Evolutionary conservation across 2,113 vertebrate genomes (phyloP).

Genomic region (Xenopus laevis): DNA sequence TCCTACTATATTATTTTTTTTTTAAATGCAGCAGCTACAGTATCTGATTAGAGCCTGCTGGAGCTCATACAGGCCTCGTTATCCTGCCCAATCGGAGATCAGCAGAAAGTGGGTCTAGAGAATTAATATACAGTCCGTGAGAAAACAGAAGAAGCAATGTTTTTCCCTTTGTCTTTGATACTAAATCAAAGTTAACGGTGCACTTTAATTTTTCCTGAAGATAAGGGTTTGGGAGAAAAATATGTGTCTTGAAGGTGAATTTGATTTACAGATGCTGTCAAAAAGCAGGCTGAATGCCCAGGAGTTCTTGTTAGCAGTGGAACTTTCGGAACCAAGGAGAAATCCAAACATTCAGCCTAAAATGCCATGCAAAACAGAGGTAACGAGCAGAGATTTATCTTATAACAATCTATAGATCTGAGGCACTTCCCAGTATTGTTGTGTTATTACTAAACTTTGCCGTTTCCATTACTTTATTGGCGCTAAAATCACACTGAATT

Average conservation of each 20-base stretch:
- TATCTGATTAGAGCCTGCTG: neutral
- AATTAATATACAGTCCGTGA: neutral
- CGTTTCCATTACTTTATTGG: too few relatives aligned
- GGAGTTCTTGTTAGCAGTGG: conserved; percentile 65
- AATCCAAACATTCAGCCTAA: too few relatives aligned
- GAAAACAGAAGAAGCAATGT: conserved; percentile 1
- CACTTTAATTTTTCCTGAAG: conserved; percentile 10
- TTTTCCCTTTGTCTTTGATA: conserved; percentile 7
- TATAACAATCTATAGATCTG: neutral
- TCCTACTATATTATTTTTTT: neutral
- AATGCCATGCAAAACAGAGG: neutral
- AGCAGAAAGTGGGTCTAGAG: neutral
- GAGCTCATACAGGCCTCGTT: too few relatives aligned
- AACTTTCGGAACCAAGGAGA: conserved; percentile 64
- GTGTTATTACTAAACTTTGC: too few relatives aligned
- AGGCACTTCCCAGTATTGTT: too few relatives aligned
- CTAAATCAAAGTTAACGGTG: conserved; percentile 31
- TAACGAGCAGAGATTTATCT: neutral
- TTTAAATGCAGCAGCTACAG: neutral
- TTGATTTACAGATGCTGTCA: conserved; percentile 74
- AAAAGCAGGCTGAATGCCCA: conserved; percentile 64
- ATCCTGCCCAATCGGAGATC: too few relatives aligned
- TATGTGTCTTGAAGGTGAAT: conserved; percentile 67
- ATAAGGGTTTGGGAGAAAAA: conserved; percentile 17
- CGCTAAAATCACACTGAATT: too few relatives aligned